A percentile compares a stretch with the other conserved stretches of the same genome.
Evolutionary conservation across 2,113 vertebrate genomes (phyloP).

Genomic region (Lynx canadensis): DNA sequence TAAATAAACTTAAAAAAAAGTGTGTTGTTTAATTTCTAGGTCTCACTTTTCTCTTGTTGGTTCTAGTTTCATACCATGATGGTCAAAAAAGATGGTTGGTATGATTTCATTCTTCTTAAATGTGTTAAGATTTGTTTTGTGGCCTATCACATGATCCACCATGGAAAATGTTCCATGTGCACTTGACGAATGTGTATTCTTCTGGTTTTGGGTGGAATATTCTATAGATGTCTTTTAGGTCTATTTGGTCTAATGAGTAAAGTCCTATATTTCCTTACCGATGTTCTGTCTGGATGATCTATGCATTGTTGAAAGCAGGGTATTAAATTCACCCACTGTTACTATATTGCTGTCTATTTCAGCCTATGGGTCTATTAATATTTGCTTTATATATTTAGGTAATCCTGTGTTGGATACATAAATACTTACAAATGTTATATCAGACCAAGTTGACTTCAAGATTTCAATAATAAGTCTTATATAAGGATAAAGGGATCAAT

Average conservation of each 20-base stretch:
- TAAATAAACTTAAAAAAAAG: no score
- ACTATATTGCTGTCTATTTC: neutral
- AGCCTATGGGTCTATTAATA: neutral
- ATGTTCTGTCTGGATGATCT: neutral
- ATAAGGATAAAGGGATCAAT: neutral
- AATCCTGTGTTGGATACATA: neutral
- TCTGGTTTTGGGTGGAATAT: neutral
- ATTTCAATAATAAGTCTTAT: neutral
- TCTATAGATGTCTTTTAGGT: neutral
- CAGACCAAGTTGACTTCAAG: neutral
- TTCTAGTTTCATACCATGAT: neutral
- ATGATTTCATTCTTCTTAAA: neutral
- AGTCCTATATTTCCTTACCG: neutral
- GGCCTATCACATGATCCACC: neutral
- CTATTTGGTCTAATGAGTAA: no score
- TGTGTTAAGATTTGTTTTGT: neutral
- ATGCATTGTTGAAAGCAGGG: neutral
- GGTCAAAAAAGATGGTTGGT: neutral
- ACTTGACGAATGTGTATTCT: neutral
- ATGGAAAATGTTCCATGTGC: neutral
- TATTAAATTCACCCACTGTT: neutral
- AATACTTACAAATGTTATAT: neutral
- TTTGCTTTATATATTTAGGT: neutral
- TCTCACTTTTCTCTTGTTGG: neutral
- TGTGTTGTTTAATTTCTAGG: neutral